Evolutionary conservation across 1,140 invertebrate species (phyloP).

Genomic region (Mizuhopecten yessoensis): DNA sequence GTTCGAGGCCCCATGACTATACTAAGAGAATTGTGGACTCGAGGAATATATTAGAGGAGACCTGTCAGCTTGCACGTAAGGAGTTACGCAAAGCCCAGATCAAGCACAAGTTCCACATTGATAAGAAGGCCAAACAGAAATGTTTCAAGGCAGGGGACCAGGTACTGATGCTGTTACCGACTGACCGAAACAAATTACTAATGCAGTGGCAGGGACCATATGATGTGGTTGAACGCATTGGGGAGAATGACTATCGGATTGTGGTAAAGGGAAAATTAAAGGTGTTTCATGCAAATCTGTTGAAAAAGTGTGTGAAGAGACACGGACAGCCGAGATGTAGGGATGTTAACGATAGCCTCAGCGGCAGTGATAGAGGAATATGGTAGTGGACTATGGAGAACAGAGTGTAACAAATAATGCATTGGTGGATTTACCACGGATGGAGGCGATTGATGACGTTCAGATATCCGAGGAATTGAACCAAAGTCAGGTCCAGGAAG

Average conservation of each 20-base stretch:
- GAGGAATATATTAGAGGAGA: conserved; percentile 52
- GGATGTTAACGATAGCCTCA: neutral
- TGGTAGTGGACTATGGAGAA: neutral
- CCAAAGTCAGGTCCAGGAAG: neutral
- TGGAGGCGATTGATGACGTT: neutral
- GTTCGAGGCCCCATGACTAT: conserved; percentile 68
- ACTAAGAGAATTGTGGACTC: conserved; percentile 68
- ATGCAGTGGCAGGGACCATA: conserved; percentile 61
- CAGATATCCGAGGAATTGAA: neutral
- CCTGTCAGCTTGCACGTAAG: conserved; percentile 56
- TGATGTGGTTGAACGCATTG: conserved; percentile 6
- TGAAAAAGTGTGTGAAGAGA: conserved; percentile 44
- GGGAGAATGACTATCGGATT: conserved; percentile 51
- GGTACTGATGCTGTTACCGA: conserved; percentile 56
- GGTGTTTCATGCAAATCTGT: conserved; percentile 53
- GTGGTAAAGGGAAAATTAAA: conserved; percentile 47
- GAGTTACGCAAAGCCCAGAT: neutral
- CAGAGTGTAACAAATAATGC: neutral
- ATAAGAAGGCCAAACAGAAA: conserved; percentile 47
- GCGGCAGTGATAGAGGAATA: neutral
- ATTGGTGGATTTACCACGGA: neutral
- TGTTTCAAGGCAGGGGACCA: conserved; percentile 58
- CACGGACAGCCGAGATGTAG: neutral
- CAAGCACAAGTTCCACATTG: conserved; percentile 45
- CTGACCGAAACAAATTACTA: conserved; percentile 58